Base-by-base conservation (phyloP, 2,797 vertebrate species). In the Fistularia tabacaria region DNA sequence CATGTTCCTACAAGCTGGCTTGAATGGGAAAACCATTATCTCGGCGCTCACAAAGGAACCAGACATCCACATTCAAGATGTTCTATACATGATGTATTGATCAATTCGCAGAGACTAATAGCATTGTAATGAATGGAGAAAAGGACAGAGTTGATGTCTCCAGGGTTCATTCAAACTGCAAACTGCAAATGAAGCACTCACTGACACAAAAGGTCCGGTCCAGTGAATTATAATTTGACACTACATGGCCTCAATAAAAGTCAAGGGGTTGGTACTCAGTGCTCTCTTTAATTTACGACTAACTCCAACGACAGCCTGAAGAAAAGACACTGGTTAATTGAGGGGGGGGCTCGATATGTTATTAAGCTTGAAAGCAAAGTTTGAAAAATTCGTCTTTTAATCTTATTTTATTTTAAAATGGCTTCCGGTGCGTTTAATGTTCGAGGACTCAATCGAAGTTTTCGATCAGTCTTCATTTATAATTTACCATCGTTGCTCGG, bases 11-110 rank as follows among this genome's bases (percentile, higher is more conserved):
- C 94, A 96, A 94, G 93, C 91, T 81, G 79, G 85, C 89, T 87
- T 95, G 94, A 95, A 96, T 94, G 93, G 94, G 92, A 89, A 91
- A 92, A 90, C 91, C 92, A 93, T 95, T 95, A 95, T 95, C 94
- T 94, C 90, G 71, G 79, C 86, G 77, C 85, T 91, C 91, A 94
- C 93, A 94, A 93, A 92, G 90, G 92, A 89, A 87, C 89, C 94
- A 94, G 93, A 94, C 92, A 87, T 91, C 90, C 92, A 90, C 92
- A 90, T 94, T 93, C 92, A 93, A 93, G 92, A 94, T 89, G 92
- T 92, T 93, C 92, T 91, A 92, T 94, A 92, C 92, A 93, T 95
- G 94, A 95, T 96, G 93, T 94, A 94, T 93, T 94, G 95, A 95
- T 96, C 92, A 90, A 91, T 92, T 92, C 88, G 88, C 87, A 73